Evolutionary conservation across 1,140 invertebrate genomes (phyloP).

Genomic region (Hormaphis cornu): DNA sequence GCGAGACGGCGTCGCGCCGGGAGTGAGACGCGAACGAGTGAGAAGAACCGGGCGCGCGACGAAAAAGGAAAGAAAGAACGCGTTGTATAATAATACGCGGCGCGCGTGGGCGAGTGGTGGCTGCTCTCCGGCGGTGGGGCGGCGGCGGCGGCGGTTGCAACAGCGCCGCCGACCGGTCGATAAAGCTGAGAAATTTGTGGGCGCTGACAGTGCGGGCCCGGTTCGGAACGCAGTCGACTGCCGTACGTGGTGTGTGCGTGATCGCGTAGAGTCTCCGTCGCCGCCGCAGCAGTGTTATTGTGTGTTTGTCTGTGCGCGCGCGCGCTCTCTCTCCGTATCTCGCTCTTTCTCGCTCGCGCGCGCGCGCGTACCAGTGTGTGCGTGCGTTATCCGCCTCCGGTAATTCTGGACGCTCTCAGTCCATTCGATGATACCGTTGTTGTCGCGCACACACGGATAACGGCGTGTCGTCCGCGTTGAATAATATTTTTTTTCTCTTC

Average conservation of each 20-base stretch:
- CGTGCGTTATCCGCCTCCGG: slow-evolving; percentile 32
- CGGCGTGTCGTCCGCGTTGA: too few species aligned
- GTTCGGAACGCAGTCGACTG: slow-evolving; percentile 26
- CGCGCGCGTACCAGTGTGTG: too few species aligned
- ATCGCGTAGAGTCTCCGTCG: neutral
- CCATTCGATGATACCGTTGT: slow-evolving; percentile 25
- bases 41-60: too few species aligned
- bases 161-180: slow-evolving; percentile 30
- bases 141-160: slow-evolving; percentile 24
- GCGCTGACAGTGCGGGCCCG: slow-evolving; percentile 31
- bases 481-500: neutral
- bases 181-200: slow-evolving; percentile 32
- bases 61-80: slow-evolving; percentile 21
- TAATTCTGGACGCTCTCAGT: slow-evolving; percentile 28
- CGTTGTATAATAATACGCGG: neutral
- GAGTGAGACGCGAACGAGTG: too few species aligned
- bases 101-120: neutral
- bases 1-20: too few species aligned
- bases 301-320: neutral
- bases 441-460: slow-evolving; percentile 2
- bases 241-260: neutral
- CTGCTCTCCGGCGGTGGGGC: neutral
- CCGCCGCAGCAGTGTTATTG: neutral
- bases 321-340: too few species aligned
- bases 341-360: slow-evolving; percentile 11